Evolutionary conservation across 2,113 vertebrate genomes (phyloP).

Genomic region (Melozone crissalis): DNA sequence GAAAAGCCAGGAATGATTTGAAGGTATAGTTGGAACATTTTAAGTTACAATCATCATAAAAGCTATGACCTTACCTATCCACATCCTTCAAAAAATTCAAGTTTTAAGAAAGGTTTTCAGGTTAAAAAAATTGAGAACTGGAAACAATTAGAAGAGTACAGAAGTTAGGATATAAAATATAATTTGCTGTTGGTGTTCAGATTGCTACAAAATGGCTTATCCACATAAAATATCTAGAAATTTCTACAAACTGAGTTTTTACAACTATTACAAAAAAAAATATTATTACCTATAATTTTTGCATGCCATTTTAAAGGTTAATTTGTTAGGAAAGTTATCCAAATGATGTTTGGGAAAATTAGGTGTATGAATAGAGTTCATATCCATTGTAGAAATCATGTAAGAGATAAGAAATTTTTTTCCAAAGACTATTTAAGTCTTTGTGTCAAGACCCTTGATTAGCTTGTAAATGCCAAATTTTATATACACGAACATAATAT

Average conservation of each 20-base stretch:
- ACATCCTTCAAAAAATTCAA: background rate
- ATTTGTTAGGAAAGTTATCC: background rate
- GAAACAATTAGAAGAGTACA: background rate
- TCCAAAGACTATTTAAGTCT: background rate
- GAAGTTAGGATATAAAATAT: background rate
- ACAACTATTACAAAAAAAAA: background rate
- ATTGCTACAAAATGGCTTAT: background rate
- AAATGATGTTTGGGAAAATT: background rate
- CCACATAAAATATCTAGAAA: background rate
- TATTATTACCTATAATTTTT: background rate
- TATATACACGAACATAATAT: background rate
- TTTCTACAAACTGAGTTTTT: background rate
- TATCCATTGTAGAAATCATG: background rate
- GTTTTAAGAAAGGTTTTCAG: background rate
- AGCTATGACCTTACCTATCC: background rate
- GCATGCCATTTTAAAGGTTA: background rate
- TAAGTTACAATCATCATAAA: background rate
- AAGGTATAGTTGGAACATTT: background rate
- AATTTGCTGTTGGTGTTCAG: background rate
- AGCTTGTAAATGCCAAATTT: background rate
- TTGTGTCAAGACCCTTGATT: background rate
- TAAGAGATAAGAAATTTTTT: background rate
- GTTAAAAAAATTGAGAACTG: background rate
- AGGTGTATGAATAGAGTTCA: background rate
- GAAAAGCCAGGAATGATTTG: background rate